Conservation (phyloP, 2,113 vertebrate species). For the Eptatretus burgeri region DNA sequence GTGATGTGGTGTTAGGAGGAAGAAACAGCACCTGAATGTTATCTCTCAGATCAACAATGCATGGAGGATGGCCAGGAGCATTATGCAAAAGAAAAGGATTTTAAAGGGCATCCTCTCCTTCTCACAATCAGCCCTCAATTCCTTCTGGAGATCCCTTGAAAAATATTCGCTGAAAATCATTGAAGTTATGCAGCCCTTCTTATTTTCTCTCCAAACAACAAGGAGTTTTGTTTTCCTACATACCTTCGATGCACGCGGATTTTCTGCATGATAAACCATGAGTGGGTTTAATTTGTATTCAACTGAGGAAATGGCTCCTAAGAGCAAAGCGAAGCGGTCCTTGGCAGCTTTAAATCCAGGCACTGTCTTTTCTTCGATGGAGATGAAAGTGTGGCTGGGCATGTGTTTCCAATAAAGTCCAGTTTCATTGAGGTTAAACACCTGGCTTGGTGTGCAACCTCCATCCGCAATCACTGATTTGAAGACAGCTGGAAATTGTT, state of each 20-base stretch:
- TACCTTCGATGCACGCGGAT: neutral
- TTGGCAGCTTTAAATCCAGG: conserved; percentile 6
- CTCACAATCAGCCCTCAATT: no score
- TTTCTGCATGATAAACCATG: conserved; percentile 3
- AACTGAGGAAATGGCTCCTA: neutral
- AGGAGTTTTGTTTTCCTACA: neutral
- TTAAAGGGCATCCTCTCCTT: neutral
- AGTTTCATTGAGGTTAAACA: no score
- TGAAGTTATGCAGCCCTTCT: neutral
- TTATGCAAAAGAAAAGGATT: neutral
- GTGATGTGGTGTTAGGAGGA: neutral
- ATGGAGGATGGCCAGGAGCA: neutral
- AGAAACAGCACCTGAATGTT: neutral
- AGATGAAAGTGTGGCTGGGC: no score
- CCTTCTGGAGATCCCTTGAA: neutral
- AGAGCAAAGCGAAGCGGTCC: neutral
- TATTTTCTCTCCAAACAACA: neutral
- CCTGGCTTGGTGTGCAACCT: no score
- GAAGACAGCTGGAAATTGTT: no score
- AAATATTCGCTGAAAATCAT: neutral
- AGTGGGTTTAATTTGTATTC: conserved; percentile 7
- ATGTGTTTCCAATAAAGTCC: no score
- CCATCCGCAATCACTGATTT: no score
- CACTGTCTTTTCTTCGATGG: neutral
- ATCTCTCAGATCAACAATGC: neutral